Evolutionary conservation across 1,140 invertebrate species (phyloP), one percentile per base, ranked within the genome.

Genomic region (Papilio machaon): DNA sequence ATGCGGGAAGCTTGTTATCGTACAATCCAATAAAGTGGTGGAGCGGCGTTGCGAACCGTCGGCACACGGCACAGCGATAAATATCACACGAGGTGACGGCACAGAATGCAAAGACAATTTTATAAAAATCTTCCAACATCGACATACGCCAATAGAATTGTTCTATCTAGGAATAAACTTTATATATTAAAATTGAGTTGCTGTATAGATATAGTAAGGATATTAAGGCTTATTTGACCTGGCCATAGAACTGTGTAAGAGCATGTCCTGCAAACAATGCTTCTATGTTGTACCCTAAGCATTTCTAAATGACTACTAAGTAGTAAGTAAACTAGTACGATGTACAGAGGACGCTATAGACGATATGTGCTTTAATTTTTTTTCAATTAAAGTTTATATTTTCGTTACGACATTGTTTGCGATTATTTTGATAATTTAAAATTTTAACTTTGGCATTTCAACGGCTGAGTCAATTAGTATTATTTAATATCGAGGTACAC

Each of bases 1-100:
- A 23, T 64, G 60, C 10, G 60, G 60, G 23, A 64, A 64, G 60
- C 60, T 64, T 64, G 23, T 35, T 64, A 64, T 30, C 11, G 23
- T 64, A 35, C 19, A 64, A 64, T 64, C 23, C 60, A 64, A 64
- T 64, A 64, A 64, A 64, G 60, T 30, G 60, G 23, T 23, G 60
- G 2, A 64, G 60, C 49, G 49, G 49, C 60, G 60, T 64, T 13
- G 60, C 60, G 23, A 64, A 9, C 54, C 54, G 54, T n/a, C 54
- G 17, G 54, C 54, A 58, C 54, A 58, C 54, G 54, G 17, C n/a
- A 8, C 17, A 10, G 60, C 60, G 60, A 64, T 64, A 64, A 64
- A 64, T 35, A 64, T 64, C 60, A 64, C 23, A 30, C 9, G 23
- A 64, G 60, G 23, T 6, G 58, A 64, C 60, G 23, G 23, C 23